Evolutionary conservation across 1,140 invertebrate species (phyloP), one percentile per base, ranked within the genome.

Genomic region (Hylyphantes graminicola): DNA sequence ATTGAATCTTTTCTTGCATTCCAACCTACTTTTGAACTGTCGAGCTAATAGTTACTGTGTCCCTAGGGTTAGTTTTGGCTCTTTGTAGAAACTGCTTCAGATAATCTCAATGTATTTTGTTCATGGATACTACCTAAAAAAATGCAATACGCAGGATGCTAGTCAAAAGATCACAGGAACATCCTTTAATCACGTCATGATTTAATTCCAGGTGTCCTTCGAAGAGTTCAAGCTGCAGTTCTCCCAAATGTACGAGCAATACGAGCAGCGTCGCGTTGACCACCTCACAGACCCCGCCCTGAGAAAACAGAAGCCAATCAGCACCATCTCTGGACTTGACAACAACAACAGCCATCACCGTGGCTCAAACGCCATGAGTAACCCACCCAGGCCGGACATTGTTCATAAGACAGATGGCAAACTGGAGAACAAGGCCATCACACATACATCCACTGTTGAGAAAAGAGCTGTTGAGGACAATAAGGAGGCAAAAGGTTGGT

Each of bases 241-340:
- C 90, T 95, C 96, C 78, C 95, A 97, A 91, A 97, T 98, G 95
- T 98, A 99, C 90, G 96, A 97, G 88, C 96, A 98, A 88, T 98
- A 98, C 89, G 97, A 98, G 88, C 93, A 96, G 80, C 94, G 97
- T 86, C 92, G 96, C 61, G 95, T 96, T 4, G 96, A 98, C 89
- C 96, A 98, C 88, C 96, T 98, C 75, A 96, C 96, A 0, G 97
- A 98, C 91, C 96, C 96, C 0, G 93, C 95, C n/a, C 91, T 97
- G 75, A 91, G 96, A 59, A 95, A 96, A 89, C 95, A 97, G 87
- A 92, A 95, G 63, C 97, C 97, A 50, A 97, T 98, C 74, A 97
- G 96, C 88, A 98, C 97, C 8, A 98, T 98, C 86, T 98, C 96
- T 0, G 97, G 97, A 15, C 96, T 95, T 95, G 95, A 97, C 89